phyloP scores from a whole-genome alignment of 2,888 invertebrate species.

The Achlya flavicornis region DNA sequence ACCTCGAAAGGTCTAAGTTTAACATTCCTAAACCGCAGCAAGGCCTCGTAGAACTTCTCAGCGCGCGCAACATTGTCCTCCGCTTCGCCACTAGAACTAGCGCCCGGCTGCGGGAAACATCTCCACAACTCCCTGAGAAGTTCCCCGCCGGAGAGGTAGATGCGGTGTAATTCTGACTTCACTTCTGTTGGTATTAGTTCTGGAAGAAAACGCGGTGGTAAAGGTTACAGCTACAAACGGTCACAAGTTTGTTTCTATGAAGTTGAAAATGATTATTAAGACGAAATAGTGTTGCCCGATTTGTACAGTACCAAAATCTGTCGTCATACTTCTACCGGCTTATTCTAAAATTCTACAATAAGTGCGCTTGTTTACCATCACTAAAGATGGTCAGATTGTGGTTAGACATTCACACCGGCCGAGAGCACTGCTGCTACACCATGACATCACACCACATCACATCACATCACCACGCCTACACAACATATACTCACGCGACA shows the following conservation, averaged over 20 bases:
- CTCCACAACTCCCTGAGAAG: constrained; percentile 97
- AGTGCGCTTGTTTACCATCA: not conserved
- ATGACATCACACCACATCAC: too few relatives aligned
- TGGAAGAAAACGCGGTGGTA: constrained; percentile 47
- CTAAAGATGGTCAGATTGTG: too few relatives aligned
- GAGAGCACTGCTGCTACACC: too few relatives aligned
- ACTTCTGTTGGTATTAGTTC: constrained; percentile 93
- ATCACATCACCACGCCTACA: too few relatives aligned
- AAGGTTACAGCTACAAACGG: not conserved
- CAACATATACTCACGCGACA: constrained; percentile 90
- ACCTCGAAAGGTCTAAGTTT: constrained; percentile 94
- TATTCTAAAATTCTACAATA: too few relatives aligned
- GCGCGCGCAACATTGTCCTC: constrained; percentile 93
- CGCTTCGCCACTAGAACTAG: constrained; percentile 79
- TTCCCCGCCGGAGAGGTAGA: constrained; percentile 95
- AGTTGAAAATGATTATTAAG: too few relatives aligned
- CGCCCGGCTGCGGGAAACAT: constrained; percentile 94
- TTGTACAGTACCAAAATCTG: too few relatives aligned
- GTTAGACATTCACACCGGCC: too few relatives aligned
- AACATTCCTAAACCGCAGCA: constrained; percentile 93
- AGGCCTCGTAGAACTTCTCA: constrained; percentile 94
- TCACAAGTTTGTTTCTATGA: too few relatives aligned
- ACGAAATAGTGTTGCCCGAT: too few relatives aligned
- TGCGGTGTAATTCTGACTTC: constrained; percentile 91
- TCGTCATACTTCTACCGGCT: too few relatives aligned